A percentile compares a stretch with the other conserved stretches of the same genome.
These are phyloP conservation scores for Hydrochoerus hydrochaeris DNA, from an alignment of 2,113 vertebrate genomes.

Conservation along the genomic window DNA sequence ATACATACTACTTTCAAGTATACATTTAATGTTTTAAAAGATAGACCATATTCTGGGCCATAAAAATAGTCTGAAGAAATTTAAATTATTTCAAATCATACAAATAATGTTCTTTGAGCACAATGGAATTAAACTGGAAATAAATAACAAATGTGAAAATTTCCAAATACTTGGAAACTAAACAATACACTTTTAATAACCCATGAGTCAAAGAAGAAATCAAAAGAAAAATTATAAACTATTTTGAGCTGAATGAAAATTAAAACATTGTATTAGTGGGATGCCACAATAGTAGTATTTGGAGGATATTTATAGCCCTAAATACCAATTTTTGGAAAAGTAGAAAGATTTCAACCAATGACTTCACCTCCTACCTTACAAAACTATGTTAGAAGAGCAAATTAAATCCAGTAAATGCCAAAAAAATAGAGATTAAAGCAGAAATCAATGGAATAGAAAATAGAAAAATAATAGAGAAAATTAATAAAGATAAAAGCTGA, in stretches of 20 bases:
- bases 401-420: not conserved
- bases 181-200: not conserved
- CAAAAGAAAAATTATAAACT: not conserved
- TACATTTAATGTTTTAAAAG: not conserved
- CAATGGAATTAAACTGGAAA: conserved; percentile 4
- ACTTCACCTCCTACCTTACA: not conserved
- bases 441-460: conserved; percentile 29
- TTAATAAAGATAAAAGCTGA: not conserved
- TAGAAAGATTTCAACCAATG: not conserved
- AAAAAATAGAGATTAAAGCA: not conserved
- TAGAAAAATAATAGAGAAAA: conserved; percentile 22
- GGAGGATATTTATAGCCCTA: not conserved
- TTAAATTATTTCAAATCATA: conserved; percentile 19
- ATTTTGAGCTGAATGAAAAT: not conserved
- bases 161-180: not conserved
- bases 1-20: conserved; percentile 38
- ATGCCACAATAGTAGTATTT: not conserved
- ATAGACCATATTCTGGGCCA: not conserved
- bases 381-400: not conserved
- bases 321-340: not conserved
- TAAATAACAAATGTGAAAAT: not conserved
- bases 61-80: not conserved
- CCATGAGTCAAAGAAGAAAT: not conserved
- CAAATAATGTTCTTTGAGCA: not conserved
- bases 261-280: not conserved